Conservation (phyloP, 2,888 invertebrate species). For the Drosophila atripex region DNA sequence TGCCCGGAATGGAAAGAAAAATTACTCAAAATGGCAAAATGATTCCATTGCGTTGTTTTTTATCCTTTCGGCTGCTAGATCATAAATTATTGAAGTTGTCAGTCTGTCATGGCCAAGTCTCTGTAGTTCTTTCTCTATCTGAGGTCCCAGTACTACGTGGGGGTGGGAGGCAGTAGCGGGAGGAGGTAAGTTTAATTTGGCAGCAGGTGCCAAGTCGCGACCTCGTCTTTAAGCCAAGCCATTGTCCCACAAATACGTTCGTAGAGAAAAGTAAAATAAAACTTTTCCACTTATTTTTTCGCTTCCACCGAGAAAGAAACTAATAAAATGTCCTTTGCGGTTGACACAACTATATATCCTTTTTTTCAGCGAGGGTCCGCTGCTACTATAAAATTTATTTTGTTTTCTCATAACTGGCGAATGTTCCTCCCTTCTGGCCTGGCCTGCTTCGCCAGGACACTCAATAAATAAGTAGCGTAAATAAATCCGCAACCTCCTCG, state of each 20-base stretch:
- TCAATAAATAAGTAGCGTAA: conserved; percentile 72
- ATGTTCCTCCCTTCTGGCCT: conserved; percentile 8
- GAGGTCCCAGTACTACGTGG: conserved; percentile 5
- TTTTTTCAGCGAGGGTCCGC: conserved; percentile 7
- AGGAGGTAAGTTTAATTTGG: conserved; percentile 65
- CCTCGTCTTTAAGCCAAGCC: conserved; percentile 55
- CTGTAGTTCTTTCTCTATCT: conserved; percentile 28
- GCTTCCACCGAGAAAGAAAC: conserved; percentile 32
- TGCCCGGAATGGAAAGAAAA: conserved; percentile 50
- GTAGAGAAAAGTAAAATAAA: conserved; percentile 48
- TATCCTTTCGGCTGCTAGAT: conserved; percentile 42
- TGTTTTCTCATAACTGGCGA: conserved; percentile 68
- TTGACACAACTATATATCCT: conserved; percentile 27
- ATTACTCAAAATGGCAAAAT: conserved; percentile 71
- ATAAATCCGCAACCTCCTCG: conserved; percentile 42
- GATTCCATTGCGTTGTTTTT: conserved; percentile 50
- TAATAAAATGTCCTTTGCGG: conserved; percentile 41
- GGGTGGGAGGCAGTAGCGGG: background rate
- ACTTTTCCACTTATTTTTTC: conserved; percentile 74
- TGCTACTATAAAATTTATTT: conserved; percentile 68
- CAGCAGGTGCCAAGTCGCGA: conserved; percentile 64
- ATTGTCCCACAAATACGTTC: conserved; percentile 40
- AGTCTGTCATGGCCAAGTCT: conserved; percentile 66
- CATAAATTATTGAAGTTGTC: conserved; percentile 76
- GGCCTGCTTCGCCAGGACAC: conserved; percentile 30